A percentile compares a stretch with the other conserved stretches of the same genome.
Conservation (phyloP, 2,888 invertebrate genomes). For the Aporophyla lueneburgensis region DNA sequence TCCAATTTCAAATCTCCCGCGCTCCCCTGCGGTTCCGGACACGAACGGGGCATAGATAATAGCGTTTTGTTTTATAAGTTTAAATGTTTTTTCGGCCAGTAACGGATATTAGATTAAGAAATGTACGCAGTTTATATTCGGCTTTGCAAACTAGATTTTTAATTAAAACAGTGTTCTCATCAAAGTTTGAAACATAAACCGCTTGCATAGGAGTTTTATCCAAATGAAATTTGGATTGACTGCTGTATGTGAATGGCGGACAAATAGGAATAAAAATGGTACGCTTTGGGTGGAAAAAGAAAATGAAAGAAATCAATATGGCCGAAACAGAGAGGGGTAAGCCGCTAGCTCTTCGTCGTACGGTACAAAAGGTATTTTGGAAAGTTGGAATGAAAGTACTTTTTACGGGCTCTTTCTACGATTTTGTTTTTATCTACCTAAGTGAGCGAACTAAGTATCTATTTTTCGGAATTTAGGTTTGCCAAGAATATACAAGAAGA, state of each 20-base stretch:
- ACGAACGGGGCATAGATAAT: slow-evolving; percentile 87
- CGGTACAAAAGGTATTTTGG: slow-evolving; percentile 49
- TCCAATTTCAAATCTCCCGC: slow-evolving; percentile 91
- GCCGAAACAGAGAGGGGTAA: slow-evolving; percentile 78
- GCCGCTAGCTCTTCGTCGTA: slow-evolving; percentile 61
- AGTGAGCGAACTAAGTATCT: neutral
- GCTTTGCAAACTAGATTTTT: slow-evolving; percentile 67
- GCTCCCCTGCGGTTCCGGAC: slow-evolving; percentile 88
- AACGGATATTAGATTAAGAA: slow-evolving; percentile 59
- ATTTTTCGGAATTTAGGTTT: neutral
- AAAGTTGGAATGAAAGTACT: slow-evolving; percentile 17
- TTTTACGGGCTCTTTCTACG: neutral
- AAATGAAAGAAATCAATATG: slow-evolving; percentile 85
- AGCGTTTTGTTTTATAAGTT: slow-evolving; percentile 83
- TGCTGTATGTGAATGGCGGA: slow-evolving; percentile 77
- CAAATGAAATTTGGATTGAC: slow-evolving; percentile 84
- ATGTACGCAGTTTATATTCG: slow-evolving; percentile 41
- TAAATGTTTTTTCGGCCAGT: slow-evolving; percentile 64
- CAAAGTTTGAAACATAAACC: slow-evolving; percentile 77
- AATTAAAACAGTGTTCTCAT: slow-evolving; percentile 77
- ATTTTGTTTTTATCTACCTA: neutral
- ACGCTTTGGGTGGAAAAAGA: slow-evolving; percentile 81
- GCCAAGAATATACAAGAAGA: neutral
- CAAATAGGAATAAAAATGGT: slow-evolving; percentile 83
- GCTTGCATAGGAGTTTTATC: slow-evolving; percentile 78